phyloP scores from a whole-genome alignment of 2,113 vertebrate species.

The Malaclemys terrapin region DNA sequence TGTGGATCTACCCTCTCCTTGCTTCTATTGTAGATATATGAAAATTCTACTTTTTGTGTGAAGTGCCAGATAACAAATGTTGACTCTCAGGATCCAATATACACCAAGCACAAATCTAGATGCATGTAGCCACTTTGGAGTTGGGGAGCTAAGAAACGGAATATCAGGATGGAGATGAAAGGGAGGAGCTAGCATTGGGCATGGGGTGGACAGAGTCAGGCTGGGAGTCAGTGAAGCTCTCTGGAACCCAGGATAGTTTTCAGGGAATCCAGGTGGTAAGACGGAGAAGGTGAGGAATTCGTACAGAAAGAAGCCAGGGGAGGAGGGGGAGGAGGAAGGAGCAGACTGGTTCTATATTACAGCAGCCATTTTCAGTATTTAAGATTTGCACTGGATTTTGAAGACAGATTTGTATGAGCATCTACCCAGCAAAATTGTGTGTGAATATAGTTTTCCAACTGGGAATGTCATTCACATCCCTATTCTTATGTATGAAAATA shows the following conservation, averaged over 20 bases:
- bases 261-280: background rate
- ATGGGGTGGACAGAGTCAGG: too few species aligned
- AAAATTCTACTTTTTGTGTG: background rate
- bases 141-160: background rate
- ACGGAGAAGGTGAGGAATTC: background rate
- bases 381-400: background rate
- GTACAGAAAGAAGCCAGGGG: background rate
- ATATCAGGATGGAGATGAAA: background rate
- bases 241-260: background rate
- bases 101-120: background rate
- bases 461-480: background rate
- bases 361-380: background rate
- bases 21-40: background rate
- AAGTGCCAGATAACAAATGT: background rate
- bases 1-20: background rate
- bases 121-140: background rate
- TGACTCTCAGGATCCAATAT: background rate
- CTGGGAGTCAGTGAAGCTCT: background rate
- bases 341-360: background rate
- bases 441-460: background rate
- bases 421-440: background rate
- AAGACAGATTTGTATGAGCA: background rate
- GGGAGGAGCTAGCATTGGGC: background rate
- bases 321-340: background rate
- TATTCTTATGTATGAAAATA: background rate